Evolutionary conservation across 2,888 invertebrate species (phyloP).

Genomic region (Scaptodrosophila latifasciaeformis): DNA sequence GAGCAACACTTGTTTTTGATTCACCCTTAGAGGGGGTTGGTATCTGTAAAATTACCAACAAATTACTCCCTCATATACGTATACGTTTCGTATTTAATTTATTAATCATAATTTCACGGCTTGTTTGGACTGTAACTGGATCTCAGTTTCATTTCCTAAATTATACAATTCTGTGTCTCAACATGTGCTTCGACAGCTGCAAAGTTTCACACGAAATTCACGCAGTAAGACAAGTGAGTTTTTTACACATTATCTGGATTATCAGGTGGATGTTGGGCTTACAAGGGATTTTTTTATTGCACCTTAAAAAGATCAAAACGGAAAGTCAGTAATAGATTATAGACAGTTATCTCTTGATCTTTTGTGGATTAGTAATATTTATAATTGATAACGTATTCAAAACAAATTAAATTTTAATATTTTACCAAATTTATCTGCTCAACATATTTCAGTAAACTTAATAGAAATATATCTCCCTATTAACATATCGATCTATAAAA

Average conservation of each 20-base stretch:
- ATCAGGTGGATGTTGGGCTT: constrained; percentile 53
- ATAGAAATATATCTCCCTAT: too few species aligned
- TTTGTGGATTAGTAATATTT: too few species aligned
- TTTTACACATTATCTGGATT: constrained; percentile 30
- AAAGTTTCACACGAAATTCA: constrained; percentile 45
- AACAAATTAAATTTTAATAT: too few species aligned
- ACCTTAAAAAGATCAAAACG: too few species aligned
- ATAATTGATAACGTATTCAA: too few species aligned
- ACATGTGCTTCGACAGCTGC: constrained; percentile 53
- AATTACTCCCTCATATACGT: constrained; percentile 15
- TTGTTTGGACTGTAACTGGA: constrained; percentile 61
- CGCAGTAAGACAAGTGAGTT: constrained; percentile 34
- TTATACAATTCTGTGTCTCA: constrained; percentile 1
- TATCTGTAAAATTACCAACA: constrained; percentile 17
- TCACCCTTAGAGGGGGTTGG: constrained; percentile 43
- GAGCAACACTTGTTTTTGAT: constrained; percentile 53
- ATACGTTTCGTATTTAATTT: constrained; percentile 34
- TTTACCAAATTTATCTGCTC: too few species aligned
- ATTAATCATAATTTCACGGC: constrained; percentile 68
- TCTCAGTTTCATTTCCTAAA: too few species aligned
- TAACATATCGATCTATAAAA: too few species aligned
- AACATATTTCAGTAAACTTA: too few species aligned
- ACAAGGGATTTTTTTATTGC: too few species aligned
- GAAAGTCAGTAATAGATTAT: too few species aligned
- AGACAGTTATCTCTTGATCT: too few species aligned